Conservation (phyloP, 2,888 invertebrate genomes). For the Agrotis segetum region DNA sequence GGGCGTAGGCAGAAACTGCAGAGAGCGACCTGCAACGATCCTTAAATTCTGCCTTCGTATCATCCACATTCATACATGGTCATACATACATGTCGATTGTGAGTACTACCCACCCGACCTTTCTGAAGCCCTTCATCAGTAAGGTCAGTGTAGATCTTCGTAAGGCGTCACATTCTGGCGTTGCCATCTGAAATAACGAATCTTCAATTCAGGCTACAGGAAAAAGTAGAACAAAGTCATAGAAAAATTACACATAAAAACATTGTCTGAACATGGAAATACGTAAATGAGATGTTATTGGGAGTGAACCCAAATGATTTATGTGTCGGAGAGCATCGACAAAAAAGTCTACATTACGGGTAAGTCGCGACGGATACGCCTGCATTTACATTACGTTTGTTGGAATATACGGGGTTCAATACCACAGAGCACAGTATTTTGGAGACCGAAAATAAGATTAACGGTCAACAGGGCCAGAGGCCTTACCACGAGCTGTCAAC, state of each 20-base stretch:
- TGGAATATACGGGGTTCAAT: constrained; percentile 16
- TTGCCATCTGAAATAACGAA: not conserved
- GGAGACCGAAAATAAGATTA: too few relatives aligned
- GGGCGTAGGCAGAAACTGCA: too few relatives aligned
- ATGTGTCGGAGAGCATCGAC: constrained; percentile 45
- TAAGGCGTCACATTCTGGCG: too few relatives aligned
- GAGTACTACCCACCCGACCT: too few relatives aligned
- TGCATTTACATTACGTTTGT: constrained; percentile 57
- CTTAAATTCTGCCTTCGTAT: too few relatives aligned
- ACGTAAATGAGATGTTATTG: constrained; percentile 46
- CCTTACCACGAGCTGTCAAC: too few relatives aligned
- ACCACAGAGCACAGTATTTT: not conserved
- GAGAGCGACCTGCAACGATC: too few relatives aligned
- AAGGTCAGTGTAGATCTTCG: too few relatives aligned
- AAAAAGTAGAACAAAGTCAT: not conserved
- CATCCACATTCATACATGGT: too few relatives aligned
- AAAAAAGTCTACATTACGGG: constrained; percentile 46
- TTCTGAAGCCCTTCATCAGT: too few relatives aligned
- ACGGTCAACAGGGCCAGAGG: too few relatives aligned
- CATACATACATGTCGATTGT: too few relatives aligned
- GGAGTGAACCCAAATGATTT: constrained; percentile 53
- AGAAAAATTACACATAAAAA: not conserved
- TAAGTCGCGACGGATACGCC: constrained; percentile 32
- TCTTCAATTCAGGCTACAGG: not conserved
- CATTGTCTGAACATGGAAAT: not conserved